Conservation (phyloP, 2,888 invertebrate species). For the Pandemis corylana region DNA sequence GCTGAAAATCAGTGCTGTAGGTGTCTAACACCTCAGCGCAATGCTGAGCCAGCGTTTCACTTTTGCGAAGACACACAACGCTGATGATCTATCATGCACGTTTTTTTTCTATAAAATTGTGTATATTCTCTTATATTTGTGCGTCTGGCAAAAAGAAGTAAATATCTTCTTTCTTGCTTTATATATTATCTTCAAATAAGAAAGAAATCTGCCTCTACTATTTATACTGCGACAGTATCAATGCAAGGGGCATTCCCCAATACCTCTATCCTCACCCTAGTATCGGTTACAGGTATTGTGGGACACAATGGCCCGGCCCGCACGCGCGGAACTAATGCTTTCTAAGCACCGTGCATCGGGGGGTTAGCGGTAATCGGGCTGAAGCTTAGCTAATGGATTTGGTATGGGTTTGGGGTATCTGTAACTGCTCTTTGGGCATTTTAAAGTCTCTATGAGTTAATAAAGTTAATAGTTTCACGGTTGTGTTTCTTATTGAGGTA, state of each 20-base stretch:
- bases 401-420: constrained; percentile 44
- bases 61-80: too few species aligned
- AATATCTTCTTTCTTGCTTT: too few species aligned
- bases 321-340: constrained; percentile 77
- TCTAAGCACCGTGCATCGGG: constrained; percentile 61
- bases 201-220: background rate
- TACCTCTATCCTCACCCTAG: constrained; percentile 21
- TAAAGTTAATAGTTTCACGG: background rate
- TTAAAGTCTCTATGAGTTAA: background rate
- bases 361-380: constrained; percentile 67
- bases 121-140: too few species aligned
- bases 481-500: background rate
- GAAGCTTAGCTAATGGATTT: constrained; percentile 63
- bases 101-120: too few species aligned
- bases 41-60: too few species aligned
- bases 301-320: constrained; percentile 63
- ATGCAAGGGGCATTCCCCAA: background rate
- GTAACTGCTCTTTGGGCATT: constrained; percentile 1
- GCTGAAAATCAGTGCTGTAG: too few species aligned
- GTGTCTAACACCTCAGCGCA: too few species aligned
- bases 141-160: too few species aligned
- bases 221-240: background rate
- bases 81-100: too few species aligned
- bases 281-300: constrained; percentile 52
- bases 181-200: too few species aligned